A percentile compares a stretch with the other conserved stretches of the same genome.
Conservation (phyloP, 2,113 vertebrate genomes). For the Tupaia tana region DNA sequence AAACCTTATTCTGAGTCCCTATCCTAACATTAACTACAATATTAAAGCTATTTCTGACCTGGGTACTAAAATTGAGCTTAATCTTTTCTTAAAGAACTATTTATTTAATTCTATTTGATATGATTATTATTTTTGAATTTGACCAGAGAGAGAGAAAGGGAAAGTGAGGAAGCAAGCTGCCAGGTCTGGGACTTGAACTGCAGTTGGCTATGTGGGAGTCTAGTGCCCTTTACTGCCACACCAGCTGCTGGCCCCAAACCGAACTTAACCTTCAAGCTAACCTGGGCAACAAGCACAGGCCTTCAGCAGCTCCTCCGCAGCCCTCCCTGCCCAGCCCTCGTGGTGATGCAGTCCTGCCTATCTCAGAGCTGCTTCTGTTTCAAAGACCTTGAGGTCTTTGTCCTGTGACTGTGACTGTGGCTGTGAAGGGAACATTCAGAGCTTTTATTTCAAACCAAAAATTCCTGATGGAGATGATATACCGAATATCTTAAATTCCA, state of each 20-base stretch:
- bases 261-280: not conserved
- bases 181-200: too few relatives aligned
- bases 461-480: not conserved
- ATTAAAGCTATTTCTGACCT: not conserved
- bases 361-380: not conserved
- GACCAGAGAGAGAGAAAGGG: too few relatives aligned
- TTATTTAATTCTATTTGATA: too few relatives aligned
- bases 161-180: too few relatives aligned
- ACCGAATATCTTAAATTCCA: not conserved
- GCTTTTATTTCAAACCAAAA: not conserved
- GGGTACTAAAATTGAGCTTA: not conserved
- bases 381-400: not conserved
- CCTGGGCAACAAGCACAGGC: not conserved
- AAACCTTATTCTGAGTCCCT: not conserved
- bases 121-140: too few relatives aligned
- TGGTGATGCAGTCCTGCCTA: not conserved
- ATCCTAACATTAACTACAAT: not conserved
- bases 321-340: rapidly evolving
- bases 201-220: too few relatives aligned
- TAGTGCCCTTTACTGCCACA: too few relatives aligned
- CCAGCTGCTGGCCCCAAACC: too few relatives aligned
- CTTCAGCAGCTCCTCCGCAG: not conserved
- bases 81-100: too few relatives aligned
- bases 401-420: not conserved
- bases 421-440: not conserved